These are phyloP conservation scores for Drosophila repletoides DNA, from an alignment of 1,140 invertebrate genomes.

Conservation along the genomic window DNA sequence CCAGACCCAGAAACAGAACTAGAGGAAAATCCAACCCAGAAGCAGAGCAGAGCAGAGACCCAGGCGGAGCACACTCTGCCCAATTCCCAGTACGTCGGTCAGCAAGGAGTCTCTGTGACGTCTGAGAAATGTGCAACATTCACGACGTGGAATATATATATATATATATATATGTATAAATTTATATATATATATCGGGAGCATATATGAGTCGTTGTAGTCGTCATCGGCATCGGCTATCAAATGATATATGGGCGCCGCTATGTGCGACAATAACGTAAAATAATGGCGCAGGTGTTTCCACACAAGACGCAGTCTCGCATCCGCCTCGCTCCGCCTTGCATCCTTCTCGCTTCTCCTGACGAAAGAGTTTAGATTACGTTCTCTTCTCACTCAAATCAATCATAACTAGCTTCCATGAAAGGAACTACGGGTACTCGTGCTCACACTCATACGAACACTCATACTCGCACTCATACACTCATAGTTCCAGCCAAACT, in stretches of 20 bases:
- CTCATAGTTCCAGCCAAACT: too few species aligned
- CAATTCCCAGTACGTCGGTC: conserved; percentile 26
- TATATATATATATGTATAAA: conserved; percentile 7
- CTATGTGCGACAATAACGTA: conserved; percentile 75
- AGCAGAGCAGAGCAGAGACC: conserved; percentile 1
- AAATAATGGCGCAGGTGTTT: conserved; percentile 78
- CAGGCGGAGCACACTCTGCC: neutral
- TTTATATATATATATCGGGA: conserved; percentile 29
- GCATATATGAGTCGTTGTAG: conserved; percentile 66
- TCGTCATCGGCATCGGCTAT: conserved; percentile 62
- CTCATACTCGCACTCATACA: too few species aligned
- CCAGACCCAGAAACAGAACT: neutral
- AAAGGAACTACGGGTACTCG: conserved; percentile 23
- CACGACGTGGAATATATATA: conserved; percentile 40
- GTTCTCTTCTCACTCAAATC: conserved; percentile 45
- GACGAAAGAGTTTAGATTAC: conserved; percentile 61
- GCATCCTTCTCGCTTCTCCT: too few species aligned
- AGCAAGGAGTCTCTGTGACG: conserved; percentile 63
- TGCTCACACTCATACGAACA: too few species aligned
- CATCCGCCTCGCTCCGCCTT: conserved; percentile 6
- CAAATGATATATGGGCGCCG: conserved; percentile 67
- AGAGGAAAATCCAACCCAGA: neutral
- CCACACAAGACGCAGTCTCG: conserved; percentile 24
- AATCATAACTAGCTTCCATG: conserved; percentile 51
- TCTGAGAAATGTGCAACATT: conserved; percentile 78